These are phyloP conservation scores for Seira ritae DNA, from an alignment of 2,888 invertebrate species.

Conservation along the genomic window DNA sequence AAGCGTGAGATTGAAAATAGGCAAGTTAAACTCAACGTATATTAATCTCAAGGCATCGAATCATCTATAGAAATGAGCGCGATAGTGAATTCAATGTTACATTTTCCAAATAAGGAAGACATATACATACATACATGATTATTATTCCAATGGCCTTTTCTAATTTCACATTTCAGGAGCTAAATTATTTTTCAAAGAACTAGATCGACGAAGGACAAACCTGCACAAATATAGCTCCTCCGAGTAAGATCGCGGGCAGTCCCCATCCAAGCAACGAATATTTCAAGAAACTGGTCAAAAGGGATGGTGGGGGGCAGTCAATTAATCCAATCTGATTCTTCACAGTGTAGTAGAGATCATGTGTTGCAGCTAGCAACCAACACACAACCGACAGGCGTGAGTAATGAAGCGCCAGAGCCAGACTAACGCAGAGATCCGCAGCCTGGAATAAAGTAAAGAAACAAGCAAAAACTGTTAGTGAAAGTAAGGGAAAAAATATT, in stretches of 20 bases:
- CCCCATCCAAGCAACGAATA: slow-evolving; percentile 83
- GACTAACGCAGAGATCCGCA: slow-evolving; percentile 80
- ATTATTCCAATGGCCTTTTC: too few species aligned
- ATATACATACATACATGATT: too few species aligned
- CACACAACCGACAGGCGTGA: slow-evolving; percentile 81
- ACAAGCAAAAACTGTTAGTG: slow-evolving; percentile 30
- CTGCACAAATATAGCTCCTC: slow-evolving; percentile 76
- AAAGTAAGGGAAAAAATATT: slow-evolving; percentile 5
- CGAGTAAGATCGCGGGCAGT: slow-evolving; percentile 79
- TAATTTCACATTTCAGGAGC: too few species aligned
- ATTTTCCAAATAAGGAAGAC: too few species aligned
- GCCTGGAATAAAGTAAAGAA: slow-evolving; percentile 76
- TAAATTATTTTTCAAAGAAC: too few species aligned
- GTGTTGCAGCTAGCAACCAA: slow-evolving; percentile 83
- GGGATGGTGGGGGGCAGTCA: slow-evolving; percentile 75
- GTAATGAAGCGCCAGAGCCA: slow-evolving; percentile 82
- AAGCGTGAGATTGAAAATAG: too few species aligned
- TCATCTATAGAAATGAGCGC: too few species aligned
- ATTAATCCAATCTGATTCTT: slow-evolving; percentile 74
- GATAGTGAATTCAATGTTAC: too few species aligned
- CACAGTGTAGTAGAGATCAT: slow-evolving; percentile 80
- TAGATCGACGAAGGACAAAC: slow-evolving; percentile 48
- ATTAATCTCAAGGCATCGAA: too few species aligned
- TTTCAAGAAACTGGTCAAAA: slow-evolving; percentile 77
- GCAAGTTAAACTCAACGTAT: too few species aligned